These are phyloP conservation scores for Oscheius sp. DNA, from an alignment of 2,888 invertebrate species.

Conservation along the genomic window DNA sequence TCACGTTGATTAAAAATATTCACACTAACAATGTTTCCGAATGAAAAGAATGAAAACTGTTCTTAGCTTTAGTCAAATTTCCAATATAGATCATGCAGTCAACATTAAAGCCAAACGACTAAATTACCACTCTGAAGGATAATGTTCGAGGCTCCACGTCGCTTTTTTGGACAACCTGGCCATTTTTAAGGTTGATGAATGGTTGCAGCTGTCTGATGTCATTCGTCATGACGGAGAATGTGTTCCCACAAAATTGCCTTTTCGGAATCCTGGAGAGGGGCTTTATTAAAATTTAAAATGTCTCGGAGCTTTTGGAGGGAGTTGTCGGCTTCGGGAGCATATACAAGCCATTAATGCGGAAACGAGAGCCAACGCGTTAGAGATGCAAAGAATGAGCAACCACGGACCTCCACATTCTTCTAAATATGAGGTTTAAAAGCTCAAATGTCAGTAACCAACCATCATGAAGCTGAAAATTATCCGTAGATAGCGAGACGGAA, in stretches of 20 bases:
- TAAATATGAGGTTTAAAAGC: background rate
- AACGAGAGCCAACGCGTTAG: constrained; percentile 11
- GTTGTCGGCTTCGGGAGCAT: background rate
- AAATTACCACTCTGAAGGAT: background rate
- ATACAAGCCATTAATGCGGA: constrained; percentile 17
- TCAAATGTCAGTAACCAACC: background rate
- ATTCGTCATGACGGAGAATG: constrained; percentile 21
- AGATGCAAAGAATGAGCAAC: constrained; percentile 25
- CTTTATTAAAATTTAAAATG: constrained; percentile 29
- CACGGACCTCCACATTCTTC: constrained; percentile 22
- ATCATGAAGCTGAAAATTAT: constrained; percentile 5
- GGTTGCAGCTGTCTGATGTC: constrained; percentile 22
- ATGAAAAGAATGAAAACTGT: too few species aligned
- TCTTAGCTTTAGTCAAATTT: too few species aligned
- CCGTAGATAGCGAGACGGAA: constrained; percentile 1
- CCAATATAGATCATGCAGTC: too few species aligned
- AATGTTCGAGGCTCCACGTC: background rate
- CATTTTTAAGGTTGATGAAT: constrained; percentile 26
- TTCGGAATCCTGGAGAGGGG: background rate
- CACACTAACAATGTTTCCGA: too few species aligned
- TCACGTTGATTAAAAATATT: too few species aligned
- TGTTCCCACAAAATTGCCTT: constrained; percentile 12
- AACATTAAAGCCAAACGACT: too few species aligned
- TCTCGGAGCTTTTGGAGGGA: constrained; percentile 12
- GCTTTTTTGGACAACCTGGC: constrained; percentile 23